Evolutionary conservation across 2,797 vertebrate species (phyloP), one percentile per base, ranked within the genome.

Genomic region (Gobio occitaniae): DNA sequence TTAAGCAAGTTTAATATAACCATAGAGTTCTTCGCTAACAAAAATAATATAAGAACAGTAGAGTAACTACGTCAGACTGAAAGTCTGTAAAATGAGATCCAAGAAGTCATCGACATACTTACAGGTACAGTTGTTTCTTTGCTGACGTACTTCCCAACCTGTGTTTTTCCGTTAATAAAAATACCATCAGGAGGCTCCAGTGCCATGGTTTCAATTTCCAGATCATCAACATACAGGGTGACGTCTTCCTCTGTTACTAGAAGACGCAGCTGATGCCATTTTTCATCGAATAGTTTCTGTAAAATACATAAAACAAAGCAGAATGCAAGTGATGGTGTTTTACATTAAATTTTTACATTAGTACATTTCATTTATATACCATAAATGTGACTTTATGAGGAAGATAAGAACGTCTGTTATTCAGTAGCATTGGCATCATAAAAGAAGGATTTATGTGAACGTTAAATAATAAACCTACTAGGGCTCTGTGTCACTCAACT

Each of bases 51-150:
- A 17, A 7, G 41, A 63, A 47, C 41, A 29, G 25, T 15, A 29
- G 32, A 52, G 11, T 78, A 19, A 41, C 5, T 8, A 11, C 44
- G n/a, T 21, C 13, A 75, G 36, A 61, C 2, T 48, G 15, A 50
- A 48, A 4, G 29, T 52, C 29, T 68, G 9, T 63, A 19, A 47
- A 66, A 50, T 54, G 8, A 41, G 17, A 21, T 36, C 19, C 61
- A 72, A 38, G 7, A 61, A 75, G 17, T 54, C 76, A 80, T 86
- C 83, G 71, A 38, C 79, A 84, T 88, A 91, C 93, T 95, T 94
- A 99, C 98, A 90, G 98, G 97, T 85, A 98, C 97, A 13, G 97
- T 97, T 90, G 97, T 97, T 92, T 98, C 97, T 92, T 98, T 99
- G 66, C 93, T 94, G 92, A 97, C 95, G 87, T 99, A 99, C 89